Evolutionary conservation across 2,113 vertebrate species (phyloP), one percentile per base, ranked within the genome.

Genomic region (Scortum barcoo): DNA sequence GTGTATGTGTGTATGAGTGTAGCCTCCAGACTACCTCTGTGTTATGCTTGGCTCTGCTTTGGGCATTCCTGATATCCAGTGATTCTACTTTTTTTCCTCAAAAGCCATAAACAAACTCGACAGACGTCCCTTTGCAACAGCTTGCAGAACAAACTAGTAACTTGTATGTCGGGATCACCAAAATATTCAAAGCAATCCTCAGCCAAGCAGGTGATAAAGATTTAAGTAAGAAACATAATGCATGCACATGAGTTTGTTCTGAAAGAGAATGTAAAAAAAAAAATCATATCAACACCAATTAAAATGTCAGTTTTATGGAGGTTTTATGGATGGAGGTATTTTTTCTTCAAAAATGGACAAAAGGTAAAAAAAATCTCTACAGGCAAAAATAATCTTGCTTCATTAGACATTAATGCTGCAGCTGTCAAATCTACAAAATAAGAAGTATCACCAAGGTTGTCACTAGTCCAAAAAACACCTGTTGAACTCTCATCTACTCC

Each of bases 31-130:
- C 91, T 88, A 63, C 76, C 76, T 78, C 81, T 48, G 38, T 94
- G 93, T 95, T 95, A 92, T 92, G 85, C 84, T 95, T 95, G 93
- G 93, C 93, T 88, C 71, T 3, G 20, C 4, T 5, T 42, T 58
- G 73, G 81, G 80, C 92, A 94, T 95, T 94, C 93, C 90, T 84
- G 84, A 94, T 89, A 86, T 86, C 86, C 86, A 92, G 71, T 89
- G 78, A 94, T 92, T 93, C 89, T 87, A 84, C 80, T 40, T 48
- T 75, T 81, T 58, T 72, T 28, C 56, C 83, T 72, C 50, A 78
- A 87, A 83, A 91, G n/a, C 76, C 81, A 83, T 69, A 72, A 81
- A 50, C 76, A 89, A 89, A 86, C 66, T 40, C 33, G 30, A 68
- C 65, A 75, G 36, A 68, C 61, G 4, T 80, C 69, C 62, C 71